Conservation (phyloP, 2,797 vertebrate species). For the Rhabdomys pumilio region DNA sequence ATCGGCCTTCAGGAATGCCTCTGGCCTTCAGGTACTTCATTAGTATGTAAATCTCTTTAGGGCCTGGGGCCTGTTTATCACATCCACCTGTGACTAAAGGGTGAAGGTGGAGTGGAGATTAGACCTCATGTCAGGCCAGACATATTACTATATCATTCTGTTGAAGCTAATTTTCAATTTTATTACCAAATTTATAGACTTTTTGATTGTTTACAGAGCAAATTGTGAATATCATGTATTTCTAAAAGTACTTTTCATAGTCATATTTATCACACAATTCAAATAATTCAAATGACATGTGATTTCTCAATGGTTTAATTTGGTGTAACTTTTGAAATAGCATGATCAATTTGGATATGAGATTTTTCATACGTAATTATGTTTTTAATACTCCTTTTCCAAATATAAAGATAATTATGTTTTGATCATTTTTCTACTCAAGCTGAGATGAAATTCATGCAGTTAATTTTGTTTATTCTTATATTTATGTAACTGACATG, state of each 20-base stretch:
- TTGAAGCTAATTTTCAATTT: not conserved
- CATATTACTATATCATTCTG: not conserved
- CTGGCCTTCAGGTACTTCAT: too few species aligned
- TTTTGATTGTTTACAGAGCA: not conserved
- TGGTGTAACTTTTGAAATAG: conserved; percentile 5
- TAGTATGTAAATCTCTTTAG: too few species aligned
- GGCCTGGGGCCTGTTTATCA: too few species aligned
- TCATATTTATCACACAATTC: not conserved
- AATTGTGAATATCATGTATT: not conserved
- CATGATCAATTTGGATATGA: not conserved
- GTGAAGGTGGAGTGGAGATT: too few species aligned
- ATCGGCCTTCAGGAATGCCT: too few species aligned
- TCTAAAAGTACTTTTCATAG: not conserved
- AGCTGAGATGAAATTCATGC: conserved; percentile 51
- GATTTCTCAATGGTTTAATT: not conserved
- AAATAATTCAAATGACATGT: conserved; percentile 16
- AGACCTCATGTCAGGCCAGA: too few species aligned
- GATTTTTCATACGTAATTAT: conserved; percentile 23
- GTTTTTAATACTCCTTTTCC: conserved; percentile 54
- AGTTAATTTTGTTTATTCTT: conserved; percentile 72
- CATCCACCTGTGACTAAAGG: too few species aligned
- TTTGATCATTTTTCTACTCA: conserved; percentile 68
- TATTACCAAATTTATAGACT: not conserved
- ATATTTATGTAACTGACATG: conserved; percentile 57
- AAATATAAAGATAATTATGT: conserved; percentile 69